Evolutionary conservation across 1,140 invertebrate genomes (phyloP).

Genomic region (Trachymyrmex septentrionalis): DNA sequence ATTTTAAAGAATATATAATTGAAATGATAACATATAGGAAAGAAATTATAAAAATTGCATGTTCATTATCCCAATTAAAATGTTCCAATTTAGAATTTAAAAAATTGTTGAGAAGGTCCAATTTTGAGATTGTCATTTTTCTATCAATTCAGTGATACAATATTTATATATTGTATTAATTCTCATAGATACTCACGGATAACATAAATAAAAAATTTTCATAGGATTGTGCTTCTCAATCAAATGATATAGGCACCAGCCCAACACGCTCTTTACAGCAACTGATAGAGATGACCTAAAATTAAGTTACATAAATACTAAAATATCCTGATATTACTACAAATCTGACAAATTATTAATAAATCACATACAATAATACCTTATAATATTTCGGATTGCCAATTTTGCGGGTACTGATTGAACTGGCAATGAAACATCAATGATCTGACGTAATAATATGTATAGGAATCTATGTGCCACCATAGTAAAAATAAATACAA

Average conservation of each 20-base stretch:
- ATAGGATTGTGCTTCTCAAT: conserved; percentile 90
- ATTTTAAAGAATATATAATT: too few species aligned
- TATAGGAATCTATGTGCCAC: conserved; percentile 93
- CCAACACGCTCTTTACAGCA: conserved; percentile 86
- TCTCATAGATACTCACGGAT: conserved; percentile 93
- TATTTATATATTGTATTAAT: not conserved
- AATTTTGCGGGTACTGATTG: conserved; percentile 74
- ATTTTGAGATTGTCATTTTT: too few species aligned
- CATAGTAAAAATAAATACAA: conserved; percentile 93
- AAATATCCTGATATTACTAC: not conserved
- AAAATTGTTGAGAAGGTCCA: too few species aligned
- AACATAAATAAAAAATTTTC: conserved; percentile 93
- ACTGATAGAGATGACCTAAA: conserved; percentile 87
- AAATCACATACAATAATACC: conserved; percentile 74
- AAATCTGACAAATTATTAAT: conserved; percentile 21
- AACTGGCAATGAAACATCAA: conserved; percentile 79
- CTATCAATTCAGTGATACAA: not conserved
- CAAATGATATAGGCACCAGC: conserved; percentile 92
- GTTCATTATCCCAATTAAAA: too few species aligned
- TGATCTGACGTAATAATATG: conserved; percentile 87
- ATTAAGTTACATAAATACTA: conserved; percentile 66
- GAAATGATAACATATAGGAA: too few species aligned
- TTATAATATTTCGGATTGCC: conserved; percentile 81
- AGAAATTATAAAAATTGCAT: too few species aligned
- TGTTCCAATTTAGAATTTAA: too few species aligned